Evolutionary conservation across 1,140 invertebrate species (phyloP), one percentile per base, ranked within the genome.

Genomic region (Mercenaria mercenaria): DNA sequence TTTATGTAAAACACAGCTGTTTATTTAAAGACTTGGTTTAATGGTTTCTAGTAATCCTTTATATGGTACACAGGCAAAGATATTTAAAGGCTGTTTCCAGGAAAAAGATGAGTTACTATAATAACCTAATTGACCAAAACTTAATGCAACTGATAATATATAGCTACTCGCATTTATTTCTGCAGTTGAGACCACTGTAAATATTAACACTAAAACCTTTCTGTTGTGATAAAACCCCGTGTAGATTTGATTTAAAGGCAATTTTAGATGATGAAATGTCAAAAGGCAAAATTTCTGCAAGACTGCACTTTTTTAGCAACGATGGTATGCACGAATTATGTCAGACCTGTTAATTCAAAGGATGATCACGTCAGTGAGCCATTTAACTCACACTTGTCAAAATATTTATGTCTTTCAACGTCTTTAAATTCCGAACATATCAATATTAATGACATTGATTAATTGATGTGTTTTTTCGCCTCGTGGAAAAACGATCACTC

Each of bases 361-460:
- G 76, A 79, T 79, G 43, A 50, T 56, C n/a, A 34, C 18, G 76
- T 56, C 76, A 79, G 56, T 79, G 29, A 79, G 29, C 29, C 29
- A 37, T 37, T 56, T 79, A 13, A 79, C 50, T 52, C 39, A 39
- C 43, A 37, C n/a, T 79, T 79, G 76, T 79, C 76, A 79, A 52
- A 52, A 52, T 79, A 41, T 26, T 59, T 59, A 37, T 82, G 37
- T 82, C 32, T 82, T 67, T 64, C 32, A 29, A 67, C 20, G 52
- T 82, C 34, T 59, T 82, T 39, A 50, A 82, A 82, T 82, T 82
- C 80, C 80, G 34, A 67, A 37, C 56, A 82, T 82, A 82, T 82
- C 52, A 64, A n/a, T 67, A 67, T 67, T 67, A 59, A 82, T 82
- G 80, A 67, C 80, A 64, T 82, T 82, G 80, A 82, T 82, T 82